phyloP scores from a whole-genome alignment of 1,140 invertebrate genomes.

The Sinella curviseta region DNA sequence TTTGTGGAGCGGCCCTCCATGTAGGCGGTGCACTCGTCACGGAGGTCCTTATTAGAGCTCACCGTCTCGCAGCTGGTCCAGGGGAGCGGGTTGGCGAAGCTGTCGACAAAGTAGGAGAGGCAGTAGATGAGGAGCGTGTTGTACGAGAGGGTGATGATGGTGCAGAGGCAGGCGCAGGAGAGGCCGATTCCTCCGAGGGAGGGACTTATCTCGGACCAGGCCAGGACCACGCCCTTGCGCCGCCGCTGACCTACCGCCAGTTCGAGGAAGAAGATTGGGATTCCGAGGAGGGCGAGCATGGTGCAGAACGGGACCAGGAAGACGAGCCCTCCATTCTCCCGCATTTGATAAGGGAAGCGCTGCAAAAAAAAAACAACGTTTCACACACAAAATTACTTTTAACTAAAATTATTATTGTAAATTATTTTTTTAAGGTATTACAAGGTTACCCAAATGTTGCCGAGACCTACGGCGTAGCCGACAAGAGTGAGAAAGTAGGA shows the following conservation, averaged over 20 bases:
- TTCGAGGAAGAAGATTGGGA: slow-evolving; percentile 92
- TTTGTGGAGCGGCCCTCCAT: slow-evolving; percentile 76
- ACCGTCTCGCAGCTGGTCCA: too few species aligned
- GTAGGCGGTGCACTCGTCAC: not conserved
- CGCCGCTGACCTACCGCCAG: slow-evolving; percentile 83
- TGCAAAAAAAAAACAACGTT: not conserved
- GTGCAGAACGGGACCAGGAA: slow-evolving; percentile 61
- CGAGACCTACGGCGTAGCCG: slow-evolving; percentile 11
- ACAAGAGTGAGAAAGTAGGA: slow-evolving; percentile 7
- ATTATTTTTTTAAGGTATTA: too few species aligned
- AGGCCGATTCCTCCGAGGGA: slow-evolving; percentile 85
- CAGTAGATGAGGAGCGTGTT: slow-evolving; percentile 99
- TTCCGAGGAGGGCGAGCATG: slow-evolving; percentile 74
- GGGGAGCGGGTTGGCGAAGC: not conserved
- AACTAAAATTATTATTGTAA: not conserved
- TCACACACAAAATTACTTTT: not conserved
- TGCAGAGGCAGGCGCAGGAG: slow-evolving; percentile 84
- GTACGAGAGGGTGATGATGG: slow-evolving; percentile 94
- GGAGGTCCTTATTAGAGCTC: too few species aligned
- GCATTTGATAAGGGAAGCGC: not conserved
- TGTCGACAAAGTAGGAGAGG: slow-evolving; percentile 80
- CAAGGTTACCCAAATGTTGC: slow-evolving; percentile 17
- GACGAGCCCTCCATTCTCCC: slow-evolving; percentile 49
- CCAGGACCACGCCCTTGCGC: slow-evolving; percentile 87
- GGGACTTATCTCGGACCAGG: slow-evolving; percentile 88